Percentiles rank a stretch among this genome's conserved stretches.
These are phyloP conservation scores for Leistus spinibarbis DNA, from an alignment of 2,888 invertebrate species.

Conservation along the genomic window DNA sequence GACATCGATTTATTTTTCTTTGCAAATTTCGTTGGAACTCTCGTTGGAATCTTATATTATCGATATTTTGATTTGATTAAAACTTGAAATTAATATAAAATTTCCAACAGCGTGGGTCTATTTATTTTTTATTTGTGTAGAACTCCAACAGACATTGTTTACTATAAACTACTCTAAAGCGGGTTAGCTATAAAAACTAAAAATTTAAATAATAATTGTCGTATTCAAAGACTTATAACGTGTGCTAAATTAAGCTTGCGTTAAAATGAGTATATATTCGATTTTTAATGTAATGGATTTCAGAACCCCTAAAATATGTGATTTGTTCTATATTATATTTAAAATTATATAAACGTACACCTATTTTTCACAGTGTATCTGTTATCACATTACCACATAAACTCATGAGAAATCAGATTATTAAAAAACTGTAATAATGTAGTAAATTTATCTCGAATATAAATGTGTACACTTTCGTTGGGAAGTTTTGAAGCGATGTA, in stretches of 20 bases:
- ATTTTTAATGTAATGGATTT: too few species aligned
- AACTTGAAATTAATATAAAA: conserved; percentile 37
- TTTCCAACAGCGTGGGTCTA: conserved; percentile 37
- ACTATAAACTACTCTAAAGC: conserved; percentile 46
- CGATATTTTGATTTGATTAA: background rate
- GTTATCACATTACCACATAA: too few species aligned
- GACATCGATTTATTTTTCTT: background rate
- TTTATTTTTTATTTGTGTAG: conserved; percentile 49
- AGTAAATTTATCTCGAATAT: background rate
- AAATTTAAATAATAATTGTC: conserved; percentile 37
- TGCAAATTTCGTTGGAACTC: conserved; percentile 30
- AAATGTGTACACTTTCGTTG: background rate
- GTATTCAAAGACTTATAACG: conserved; percentile 28
- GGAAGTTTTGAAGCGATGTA: background rate
- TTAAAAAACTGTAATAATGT: too few species aligned
- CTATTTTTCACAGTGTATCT: too few species aligned
- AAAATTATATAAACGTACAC: too few species aligned
- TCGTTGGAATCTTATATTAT: conserved; percentile 35
- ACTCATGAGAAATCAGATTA: too few species aligned
- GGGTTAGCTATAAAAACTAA: conserved; percentile 49
- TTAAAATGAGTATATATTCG: too few species aligned
- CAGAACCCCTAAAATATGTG: too few species aligned
- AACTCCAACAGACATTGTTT: conserved; percentile 56
- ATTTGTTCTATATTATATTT: too few species aligned
- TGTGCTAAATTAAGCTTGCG: background rate